Conservation (phyloP, 35 echinoderm and acorn worm genomes). For the Ptychodera flava region DNA sequence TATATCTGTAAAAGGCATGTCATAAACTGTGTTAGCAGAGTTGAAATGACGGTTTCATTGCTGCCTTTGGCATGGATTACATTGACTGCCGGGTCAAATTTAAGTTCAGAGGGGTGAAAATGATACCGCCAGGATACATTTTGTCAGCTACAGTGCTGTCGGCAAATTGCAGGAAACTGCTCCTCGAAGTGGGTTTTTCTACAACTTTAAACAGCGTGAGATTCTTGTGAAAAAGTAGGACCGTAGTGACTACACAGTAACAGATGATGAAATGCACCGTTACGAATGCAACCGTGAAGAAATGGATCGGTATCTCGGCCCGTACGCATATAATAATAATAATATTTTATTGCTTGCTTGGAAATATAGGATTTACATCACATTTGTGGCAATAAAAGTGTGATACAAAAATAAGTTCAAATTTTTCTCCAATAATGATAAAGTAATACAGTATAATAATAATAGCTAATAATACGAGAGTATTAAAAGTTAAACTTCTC, state of each 20-base stretch:
- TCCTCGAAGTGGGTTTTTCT: conserved; percentile 85
- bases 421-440: too few species aligned
- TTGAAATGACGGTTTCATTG: too few species aligned
- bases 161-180: conserved; percentile 32
- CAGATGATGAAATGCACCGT: conserved; percentile 32
- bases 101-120: conserved; percentile 96
- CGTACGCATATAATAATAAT: conserved; percentile 91
- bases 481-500: conserved; percentile 84
- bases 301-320: conserved; percentile 60
- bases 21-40: too few species aligned
- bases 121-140: conserved; percentile 96
- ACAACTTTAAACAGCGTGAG: conserved; percentile 59
- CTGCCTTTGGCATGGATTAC: conserved; percentile 99
- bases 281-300: conserved; percentile 37
- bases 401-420: too few species aligned
- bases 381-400: too few species aligned
- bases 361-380: too few species aligned
- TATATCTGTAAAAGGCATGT: too few species aligned
- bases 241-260: conserved; percentile 34
- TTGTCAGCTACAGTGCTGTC: conserved; percentile 88
- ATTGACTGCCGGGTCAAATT: conserved; percentile 70
- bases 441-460: too few species aligned
- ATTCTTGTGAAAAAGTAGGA: conserved; percentile 81
- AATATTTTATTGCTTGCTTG: too few species aligned
- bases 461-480: too few species aligned